Evolutionary conservation across 2,797 vertebrate species (phyloP).

Genomic region (Sus cebifrons): DNA sequence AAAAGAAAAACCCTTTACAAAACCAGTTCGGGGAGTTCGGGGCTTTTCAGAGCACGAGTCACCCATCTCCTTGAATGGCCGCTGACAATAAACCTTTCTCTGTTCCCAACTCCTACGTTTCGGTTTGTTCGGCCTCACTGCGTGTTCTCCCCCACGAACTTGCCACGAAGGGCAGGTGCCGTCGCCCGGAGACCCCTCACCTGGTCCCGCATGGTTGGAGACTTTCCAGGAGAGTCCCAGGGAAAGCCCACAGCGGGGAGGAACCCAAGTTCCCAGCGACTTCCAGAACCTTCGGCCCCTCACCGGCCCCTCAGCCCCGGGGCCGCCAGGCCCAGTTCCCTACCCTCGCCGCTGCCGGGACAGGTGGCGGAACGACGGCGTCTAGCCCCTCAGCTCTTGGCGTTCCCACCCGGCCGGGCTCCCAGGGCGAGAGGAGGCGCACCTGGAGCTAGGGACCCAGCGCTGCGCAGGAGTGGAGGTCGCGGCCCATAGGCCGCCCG

Average conservation of each 20-base stretch:
- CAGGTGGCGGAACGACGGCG: not conserved
- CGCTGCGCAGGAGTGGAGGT: fast-evolving
- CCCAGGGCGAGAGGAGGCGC: not conserved
- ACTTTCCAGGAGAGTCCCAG: not conserved
- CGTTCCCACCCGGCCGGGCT: not conserved
- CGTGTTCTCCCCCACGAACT: too few species aligned
- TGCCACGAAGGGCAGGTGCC: not conserved
- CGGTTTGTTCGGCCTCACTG: too few species aligned
- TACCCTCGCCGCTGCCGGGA: not conserved
- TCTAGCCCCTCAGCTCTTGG: fast-evolving
- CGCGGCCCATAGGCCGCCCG: not conserved
- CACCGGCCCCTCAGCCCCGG: fast-evolving
- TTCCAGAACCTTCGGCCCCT: not conserved
- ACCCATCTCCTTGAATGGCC: too few species aligned
- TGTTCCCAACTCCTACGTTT: too few species aligned
- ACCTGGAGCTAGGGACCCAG: not conserved
- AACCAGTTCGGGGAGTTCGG: too few species aligned
- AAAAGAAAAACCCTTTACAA: too few species aligned
- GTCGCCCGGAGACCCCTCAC: not conserved
- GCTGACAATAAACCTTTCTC: too few species aligned
- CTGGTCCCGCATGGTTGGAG: not conserved
- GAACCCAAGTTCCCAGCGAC: too few species aligned
- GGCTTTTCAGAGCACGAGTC: too few species aligned
- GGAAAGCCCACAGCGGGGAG: not conserved
- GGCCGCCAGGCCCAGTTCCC: not conserved